Percentiles rank a stretch among this genome's conserved stretches.
phyloP scores from a whole-genome alignment of 1,140 invertebrate species.

The Physella acuta region DNA sequence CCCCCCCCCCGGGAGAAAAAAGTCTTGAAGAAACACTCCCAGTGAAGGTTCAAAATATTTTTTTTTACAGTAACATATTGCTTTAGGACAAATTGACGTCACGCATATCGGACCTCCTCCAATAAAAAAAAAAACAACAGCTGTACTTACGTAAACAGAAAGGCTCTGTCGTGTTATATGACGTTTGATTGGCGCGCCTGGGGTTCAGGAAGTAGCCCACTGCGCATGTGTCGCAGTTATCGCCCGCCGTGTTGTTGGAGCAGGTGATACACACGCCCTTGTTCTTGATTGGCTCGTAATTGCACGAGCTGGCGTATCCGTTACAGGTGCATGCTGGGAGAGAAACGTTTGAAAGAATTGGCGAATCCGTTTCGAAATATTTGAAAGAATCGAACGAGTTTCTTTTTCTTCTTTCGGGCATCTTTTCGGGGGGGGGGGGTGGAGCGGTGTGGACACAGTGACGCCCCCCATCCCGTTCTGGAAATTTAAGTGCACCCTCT shows the following conservation, averaged over 20 bases:
- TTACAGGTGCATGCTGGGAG: conserved; percentile 28
- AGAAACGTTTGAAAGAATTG: conserved; percentile 1
- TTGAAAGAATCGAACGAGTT: background rate
- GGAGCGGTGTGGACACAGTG: background rate
- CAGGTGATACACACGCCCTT: conserved; percentile 25
- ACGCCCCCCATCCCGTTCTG: background rate
- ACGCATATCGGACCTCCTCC: too few species aligned
- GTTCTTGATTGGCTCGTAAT: conserved; percentile 10
- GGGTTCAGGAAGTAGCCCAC: conserved; percentile 37
- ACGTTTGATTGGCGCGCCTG: too few species aligned
- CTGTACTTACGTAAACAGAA: too few species aligned
- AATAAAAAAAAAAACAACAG: too few species aligned
- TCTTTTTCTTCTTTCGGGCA: background rate
- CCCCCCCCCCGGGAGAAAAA: too few species aligned
- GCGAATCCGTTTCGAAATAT: conserved; percentile 20
- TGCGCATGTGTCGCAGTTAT: conserved; percentile 82
- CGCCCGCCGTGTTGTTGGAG: conserved; percentile 75
- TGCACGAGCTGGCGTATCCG: conserved; percentile 18
- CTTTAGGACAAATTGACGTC: too few species aligned
- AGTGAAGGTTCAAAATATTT: too few species aligned
- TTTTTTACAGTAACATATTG: too few species aligned
- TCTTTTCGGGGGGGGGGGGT: background rate
- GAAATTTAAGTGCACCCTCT: background rate
- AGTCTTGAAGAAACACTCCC: too few species aligned
- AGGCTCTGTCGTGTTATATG: too few species aligned